These are phyloP conservation scores for Netelia inedita DNA, from an alignment of 2,888 invertebrate species.

Conservation along the genomic window DNA sequence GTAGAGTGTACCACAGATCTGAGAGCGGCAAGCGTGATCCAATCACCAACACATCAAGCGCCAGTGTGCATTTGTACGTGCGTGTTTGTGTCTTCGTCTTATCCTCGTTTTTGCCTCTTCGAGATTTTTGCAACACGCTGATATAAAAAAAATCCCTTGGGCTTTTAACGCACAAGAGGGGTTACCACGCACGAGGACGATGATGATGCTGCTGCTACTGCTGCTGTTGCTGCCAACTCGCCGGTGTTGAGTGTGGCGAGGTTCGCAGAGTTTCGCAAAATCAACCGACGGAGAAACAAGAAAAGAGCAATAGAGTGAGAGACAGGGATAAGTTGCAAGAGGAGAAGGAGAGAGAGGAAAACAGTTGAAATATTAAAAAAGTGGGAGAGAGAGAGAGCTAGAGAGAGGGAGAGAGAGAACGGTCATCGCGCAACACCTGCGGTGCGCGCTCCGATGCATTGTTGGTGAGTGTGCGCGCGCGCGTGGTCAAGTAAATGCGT, in stretches of 20 bases:
- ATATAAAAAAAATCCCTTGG: slow-evolving; percentile 14
- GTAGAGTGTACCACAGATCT: slow-evolving; percentile 3
- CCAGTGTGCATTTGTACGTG: slow-evolving; percentile 40
- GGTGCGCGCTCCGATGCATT: slow-evolving; percentile 79
- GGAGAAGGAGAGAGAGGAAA: slow-evolving; percentile 36
- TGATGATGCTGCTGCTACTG: not conserved
- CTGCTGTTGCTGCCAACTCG: slow-evolving; percentile 54
- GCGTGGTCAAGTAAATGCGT: slow-evolving; percentile 61
- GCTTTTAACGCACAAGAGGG: slow-evolving; percentile 11
- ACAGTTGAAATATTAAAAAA: slow-evolving; percentile 51
- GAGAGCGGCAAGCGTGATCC: slow-evolving; percentile 32
- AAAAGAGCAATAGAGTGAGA: slow-evolving; percentile 27
- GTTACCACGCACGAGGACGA: slow-evolving; percentile 48
- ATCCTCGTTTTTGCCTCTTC: slow-evolving; percentile 11
- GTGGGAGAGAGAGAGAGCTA: slow-evolving; percentile 42
- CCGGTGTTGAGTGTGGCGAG: slow-evolving; percentile 62
- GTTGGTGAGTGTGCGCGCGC: slow-evolving; percentile 77
- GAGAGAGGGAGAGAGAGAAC: slow-evolving; percentile 49
- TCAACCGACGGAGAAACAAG: slow-evolving; percentile 36
- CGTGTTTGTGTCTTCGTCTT: slow-evolving; percentile 22
- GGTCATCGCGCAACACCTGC: slow-evolving; percentile 76
- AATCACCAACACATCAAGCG: slow-evolving; percentile 6
- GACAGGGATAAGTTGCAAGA: slow-evolving; percentile 36
- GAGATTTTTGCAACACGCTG: slow-evolving; percentile 33
- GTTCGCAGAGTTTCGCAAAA: slow-evolving; percentile 64